phyloP scores from a whole-genome alignment of 2,797 vertebrate genomes.

The Falco rusticolus region DNA sequence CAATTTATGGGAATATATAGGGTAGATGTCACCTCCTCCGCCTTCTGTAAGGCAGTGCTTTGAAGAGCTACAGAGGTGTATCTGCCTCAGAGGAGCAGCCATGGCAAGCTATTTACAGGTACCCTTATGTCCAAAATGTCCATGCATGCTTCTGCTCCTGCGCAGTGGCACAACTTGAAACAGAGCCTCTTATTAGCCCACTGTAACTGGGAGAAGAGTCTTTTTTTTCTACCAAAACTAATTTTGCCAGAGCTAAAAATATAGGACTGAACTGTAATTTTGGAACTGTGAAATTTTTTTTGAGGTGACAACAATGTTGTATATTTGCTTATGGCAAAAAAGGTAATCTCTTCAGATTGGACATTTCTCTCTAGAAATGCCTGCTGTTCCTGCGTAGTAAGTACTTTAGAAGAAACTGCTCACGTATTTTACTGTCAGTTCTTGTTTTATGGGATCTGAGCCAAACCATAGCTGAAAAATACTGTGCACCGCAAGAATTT shows the following conservation, averaged over 20 bases:
- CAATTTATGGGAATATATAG: not conserved
- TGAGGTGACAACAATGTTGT: not conserved
- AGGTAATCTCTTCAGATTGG: not conserved
- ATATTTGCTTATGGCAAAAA: not conserved
- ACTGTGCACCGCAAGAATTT: constrained; percentile 8
- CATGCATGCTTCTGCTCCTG: not conserved
- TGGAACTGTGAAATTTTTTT: not conserved
- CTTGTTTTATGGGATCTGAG: not conserved
- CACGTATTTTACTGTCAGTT: constrained; percentile 37
- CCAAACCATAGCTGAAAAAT: constrained; percentile 48
- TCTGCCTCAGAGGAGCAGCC: not conserved
- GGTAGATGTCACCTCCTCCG: not conserved
- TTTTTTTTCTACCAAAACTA: not conserved
- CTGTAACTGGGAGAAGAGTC: not conserved
- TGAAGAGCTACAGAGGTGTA: not conserved
- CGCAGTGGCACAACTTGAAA: not conserved
- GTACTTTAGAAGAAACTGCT: constrained; percentile 37
- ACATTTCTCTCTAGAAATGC: constrained; percentile 33
- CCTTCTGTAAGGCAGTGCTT: not conserved
- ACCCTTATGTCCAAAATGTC: not conserved
- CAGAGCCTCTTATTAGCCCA: not conserved
- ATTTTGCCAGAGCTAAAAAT: not conserved
- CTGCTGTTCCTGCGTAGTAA: constrained; percentile 22
- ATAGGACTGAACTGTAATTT: not conserved
- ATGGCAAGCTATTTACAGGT: not conserved